phyloP scores from a whole-genome alignment of 37 sponge, comb jelly and placozoan genomes.

The Beroe ovata region DNA sequence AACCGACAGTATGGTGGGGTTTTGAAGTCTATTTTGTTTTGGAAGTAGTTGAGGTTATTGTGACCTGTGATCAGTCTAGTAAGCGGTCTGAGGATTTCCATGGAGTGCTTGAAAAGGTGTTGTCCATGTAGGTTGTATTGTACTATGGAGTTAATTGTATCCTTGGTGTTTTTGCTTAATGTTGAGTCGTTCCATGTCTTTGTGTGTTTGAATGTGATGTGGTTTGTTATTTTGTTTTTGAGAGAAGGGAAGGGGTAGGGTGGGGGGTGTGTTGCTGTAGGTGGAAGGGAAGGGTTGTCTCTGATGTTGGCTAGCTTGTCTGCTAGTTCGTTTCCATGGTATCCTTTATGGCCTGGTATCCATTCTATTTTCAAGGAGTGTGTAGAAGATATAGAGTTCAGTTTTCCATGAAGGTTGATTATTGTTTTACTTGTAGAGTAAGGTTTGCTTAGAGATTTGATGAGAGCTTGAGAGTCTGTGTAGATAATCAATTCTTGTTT shows the following conservation, averaged over 20 bases:
- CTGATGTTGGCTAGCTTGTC: conserved; percentile 40
- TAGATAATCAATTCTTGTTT: background rate
- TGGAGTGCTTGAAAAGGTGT: background rate
- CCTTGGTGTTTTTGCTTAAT: background rate
- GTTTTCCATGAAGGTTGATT: background rate
- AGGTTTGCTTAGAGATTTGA: conserved; percentile 21
- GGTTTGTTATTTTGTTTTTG: background rate
- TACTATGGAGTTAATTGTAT: background rate
- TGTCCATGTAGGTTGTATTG: background rate
- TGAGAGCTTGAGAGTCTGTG: conserved; percentile 42
- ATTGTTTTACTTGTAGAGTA: conserved; percentile 17
- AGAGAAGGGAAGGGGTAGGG: background rate
- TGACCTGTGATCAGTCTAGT: conserved; percentile 36
- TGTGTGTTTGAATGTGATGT: background rate
- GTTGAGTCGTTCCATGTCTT: background rate
- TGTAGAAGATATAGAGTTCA: background rate
- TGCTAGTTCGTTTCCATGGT: conserved; percentile 51
- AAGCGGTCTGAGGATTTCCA: background rate
- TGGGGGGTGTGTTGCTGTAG: background rate
- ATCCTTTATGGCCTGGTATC: conserved; percentile 50
- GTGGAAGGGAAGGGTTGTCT: background rate
- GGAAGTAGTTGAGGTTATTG: conserved; percentile 11
- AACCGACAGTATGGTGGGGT: background rate
- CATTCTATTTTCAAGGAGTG: conserved; percentile 4
- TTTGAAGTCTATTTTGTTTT: conserved; percentile 11